A percentile compares a stretch with the other conserved stretches of the same genome.
These are phyloP conservation scores for Cryptus armator DNA, from an alignment of 2,888 invertebrate species.

Conservation along the genomic window DNA sequence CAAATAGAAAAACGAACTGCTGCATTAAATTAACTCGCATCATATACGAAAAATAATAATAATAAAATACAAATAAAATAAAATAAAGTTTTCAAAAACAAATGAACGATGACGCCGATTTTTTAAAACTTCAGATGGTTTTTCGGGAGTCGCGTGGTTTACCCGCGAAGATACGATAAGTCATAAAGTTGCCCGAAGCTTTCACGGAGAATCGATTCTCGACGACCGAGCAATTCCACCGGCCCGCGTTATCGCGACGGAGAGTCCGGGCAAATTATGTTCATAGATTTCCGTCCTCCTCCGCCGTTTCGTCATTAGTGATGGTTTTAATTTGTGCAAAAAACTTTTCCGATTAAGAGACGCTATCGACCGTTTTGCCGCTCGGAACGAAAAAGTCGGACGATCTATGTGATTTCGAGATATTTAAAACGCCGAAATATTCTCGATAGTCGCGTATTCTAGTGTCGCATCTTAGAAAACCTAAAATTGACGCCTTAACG, in stretches of 20 bases:
- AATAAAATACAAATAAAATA: no score
- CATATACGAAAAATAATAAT: no score
- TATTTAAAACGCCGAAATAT: neutral
- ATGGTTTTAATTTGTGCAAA: constrained; percentile 73
- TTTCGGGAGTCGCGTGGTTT: constrained; percentile 35
- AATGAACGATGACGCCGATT: constrained; percentile 30
- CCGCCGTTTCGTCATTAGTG: constrained; percentile 69
- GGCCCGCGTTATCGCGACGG: constrained; percentile 35
- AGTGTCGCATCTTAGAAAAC: no score
- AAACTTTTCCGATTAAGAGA: constrained; percentile 54
- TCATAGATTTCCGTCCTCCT: constrained; percentile 61
- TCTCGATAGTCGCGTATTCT: neutral
- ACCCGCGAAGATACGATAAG: constrained; percentile 69
- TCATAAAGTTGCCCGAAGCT: constrained; percentile 53
- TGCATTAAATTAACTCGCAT: no score
- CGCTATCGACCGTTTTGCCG: constrained; percentile 54
- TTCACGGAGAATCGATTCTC: constrained; percentile 51
- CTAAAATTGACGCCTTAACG: neutral
- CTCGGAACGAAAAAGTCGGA: constrained; percentile 29
- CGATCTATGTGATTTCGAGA: neutral
- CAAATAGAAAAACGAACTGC: no score
- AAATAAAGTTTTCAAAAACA: neutral
- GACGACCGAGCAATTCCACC: constrained; percentile 43
- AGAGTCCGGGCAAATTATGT: constrained; percentile 63
- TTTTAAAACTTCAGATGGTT: constrained; percentile 46